Evolutionary conservation across 1,140 invertebrate species (phyloP), one percentile per base, ranked within the genome.

Genomic region (Caenorhabditis brenneri): DNA sequence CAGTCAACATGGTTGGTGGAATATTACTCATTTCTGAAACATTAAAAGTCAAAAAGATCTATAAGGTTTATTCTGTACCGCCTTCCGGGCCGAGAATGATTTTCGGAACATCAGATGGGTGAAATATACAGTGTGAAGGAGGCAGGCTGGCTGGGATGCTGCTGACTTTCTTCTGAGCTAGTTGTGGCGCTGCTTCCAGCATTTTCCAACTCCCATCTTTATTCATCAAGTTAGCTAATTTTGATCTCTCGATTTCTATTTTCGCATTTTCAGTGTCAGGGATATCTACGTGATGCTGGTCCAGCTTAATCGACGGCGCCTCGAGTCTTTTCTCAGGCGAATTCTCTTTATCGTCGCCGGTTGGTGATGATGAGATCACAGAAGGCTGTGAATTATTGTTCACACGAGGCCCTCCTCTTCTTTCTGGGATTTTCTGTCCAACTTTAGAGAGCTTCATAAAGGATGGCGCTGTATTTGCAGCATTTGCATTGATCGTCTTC

Each of bases 401-500:
- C n/a, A 46, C 19, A 33, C 65, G 27, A 0, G 33, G 36, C 12
- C 65, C 65, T 22, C 65, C 65, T 22, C 65, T 12, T 24, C 65
- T 39, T 24, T 74, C 65, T 5, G 65, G 65, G 33, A 74, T 24
- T 15, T 74, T 74, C 36, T 74, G 65, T 1, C 65, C 65, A 10
- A 74, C 36, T 46, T 74, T 74, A 6, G 65, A 74, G 5, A 74
- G 36, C 27, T 74, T 74, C 65, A 74, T 74, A 29, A 74, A 74
- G 19, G 65, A 74, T 2, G 65, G 65, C 9, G 65, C 22, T 12
- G 65, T 46, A 5, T n/a, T 74, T 24, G 65, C 65, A n/a, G 65
- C 33, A 42, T 74, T 74, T 4, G 65, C 65, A 46, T 74, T 42
- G 65, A 74, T 74, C 65, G 65, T 74, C 65, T 74, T 74, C 65